A percentile compares a stretch with the other conserved stretches of the same genome.
phyloP scores from a whole-genome alignment of 2,797 vertebrate species.

The Sciurus carolinensis region DNA sequence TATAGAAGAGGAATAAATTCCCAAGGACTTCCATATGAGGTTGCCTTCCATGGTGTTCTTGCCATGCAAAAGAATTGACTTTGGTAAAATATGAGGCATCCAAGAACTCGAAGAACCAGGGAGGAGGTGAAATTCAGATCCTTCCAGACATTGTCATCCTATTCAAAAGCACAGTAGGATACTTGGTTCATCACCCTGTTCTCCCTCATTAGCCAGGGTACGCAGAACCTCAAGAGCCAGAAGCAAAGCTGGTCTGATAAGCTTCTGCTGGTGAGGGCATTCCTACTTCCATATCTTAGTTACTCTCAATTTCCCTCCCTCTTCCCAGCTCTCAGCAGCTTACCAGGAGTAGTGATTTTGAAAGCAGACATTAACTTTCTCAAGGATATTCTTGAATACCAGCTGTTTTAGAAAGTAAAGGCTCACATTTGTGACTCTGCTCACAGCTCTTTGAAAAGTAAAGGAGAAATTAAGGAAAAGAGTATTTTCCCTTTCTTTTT shows the following conservation, averaged over 20 bases:
- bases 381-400: neutral
- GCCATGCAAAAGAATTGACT: neutral
- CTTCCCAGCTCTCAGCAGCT: neutral
- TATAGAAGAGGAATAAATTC: neutral
- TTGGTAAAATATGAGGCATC: neutral
- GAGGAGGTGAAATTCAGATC: neutral
- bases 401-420: neutral
- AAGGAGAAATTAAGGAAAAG: constrained; percentile 39
- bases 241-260: neutral
- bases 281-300: neutral
- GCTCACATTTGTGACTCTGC: neutral
- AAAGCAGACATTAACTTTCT: neutral
- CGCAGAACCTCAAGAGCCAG: neutral
- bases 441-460: neutral
- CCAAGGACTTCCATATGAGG: neutral
- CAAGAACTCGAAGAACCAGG: neutral
- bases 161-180: neutral
- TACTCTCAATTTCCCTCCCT: neutral
- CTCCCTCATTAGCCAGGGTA: neutral
- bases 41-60: neutral
- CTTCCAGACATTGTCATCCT: neutral
- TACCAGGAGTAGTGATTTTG: neutral
- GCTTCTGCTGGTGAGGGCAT: neutral
- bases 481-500: neutral
- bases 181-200: neutral